Conservation (phyloP, 1,140 invertebrate species). For the Calliphora vicina region DNA sequence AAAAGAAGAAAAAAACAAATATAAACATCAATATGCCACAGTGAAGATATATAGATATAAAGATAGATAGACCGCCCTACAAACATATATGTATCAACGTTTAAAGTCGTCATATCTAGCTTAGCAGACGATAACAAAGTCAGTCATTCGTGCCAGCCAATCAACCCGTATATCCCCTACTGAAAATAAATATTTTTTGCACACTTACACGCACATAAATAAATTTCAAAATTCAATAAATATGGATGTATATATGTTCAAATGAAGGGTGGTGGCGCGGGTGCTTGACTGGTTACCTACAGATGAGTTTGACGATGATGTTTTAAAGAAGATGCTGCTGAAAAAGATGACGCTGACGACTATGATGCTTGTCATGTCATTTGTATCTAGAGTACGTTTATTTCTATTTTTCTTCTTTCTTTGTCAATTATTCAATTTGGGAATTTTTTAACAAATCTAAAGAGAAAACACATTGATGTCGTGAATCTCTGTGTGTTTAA, state of each 20-base stretch:
- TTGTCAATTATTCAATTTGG: slow-evolving; percentile 34
- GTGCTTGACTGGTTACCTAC: not conserved
- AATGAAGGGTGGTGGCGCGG: not conserved
- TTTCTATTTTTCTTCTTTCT: not conserved
- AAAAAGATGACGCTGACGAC: not conserved
- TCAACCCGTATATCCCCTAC: not conserved
- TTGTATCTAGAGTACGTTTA: not conserved
- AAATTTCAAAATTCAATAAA: not conserved
- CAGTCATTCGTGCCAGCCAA: not conserved
- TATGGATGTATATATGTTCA: too few relatives aligned
- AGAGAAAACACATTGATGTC: not conserved
- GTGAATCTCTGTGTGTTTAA: not conserved
- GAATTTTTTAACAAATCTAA: not conserved
- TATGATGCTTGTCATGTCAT: not conserved
- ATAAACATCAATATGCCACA: too few relatives aligned
- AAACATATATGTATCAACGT: too few relatives aligned
- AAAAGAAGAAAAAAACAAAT: too few relatives aligned
- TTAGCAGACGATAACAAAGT: not conserved
- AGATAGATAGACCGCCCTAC: too few relatives aligned
- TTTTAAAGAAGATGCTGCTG: not conserved
- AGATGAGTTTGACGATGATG: not conserved
- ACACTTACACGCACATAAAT: not conserved
- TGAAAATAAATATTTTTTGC: not conserved
- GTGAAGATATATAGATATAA: too few relatives aligned
- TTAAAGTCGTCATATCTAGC: not conserved